Conservation (phyloP, 2,797 vertebrate genomes). For the Sylvia borin region DNA sequence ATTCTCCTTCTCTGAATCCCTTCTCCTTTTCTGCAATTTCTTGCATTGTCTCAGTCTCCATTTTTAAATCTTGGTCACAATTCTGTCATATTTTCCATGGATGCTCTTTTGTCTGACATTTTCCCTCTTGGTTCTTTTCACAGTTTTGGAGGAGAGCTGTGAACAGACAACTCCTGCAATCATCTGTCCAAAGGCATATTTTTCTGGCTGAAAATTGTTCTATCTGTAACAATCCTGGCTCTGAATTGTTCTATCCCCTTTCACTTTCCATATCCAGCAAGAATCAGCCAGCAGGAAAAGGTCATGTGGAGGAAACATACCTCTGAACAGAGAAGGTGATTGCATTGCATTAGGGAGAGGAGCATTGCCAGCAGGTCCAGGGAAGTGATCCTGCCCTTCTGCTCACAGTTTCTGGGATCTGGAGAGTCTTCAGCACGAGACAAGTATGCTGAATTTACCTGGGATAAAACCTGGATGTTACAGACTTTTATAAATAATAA, state of each 20-base stretch:
- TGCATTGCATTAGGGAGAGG: not conserved
- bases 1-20: not conserved
- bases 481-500: not conserved
- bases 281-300: not conserved
- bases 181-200: not conserved
- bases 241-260: not conserved
- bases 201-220: not conserved
- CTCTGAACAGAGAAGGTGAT: not conserved
- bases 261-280: not conserved
- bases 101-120: not conserved
- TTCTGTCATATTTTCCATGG: not conserved
- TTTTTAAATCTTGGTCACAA: not conserved
- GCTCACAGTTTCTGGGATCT: not conserved
- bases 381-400: not conserved
- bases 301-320: not conserved
- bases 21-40: not conserved
- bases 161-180: not conserved
- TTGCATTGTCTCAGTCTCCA: not conserved
- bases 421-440: not conserved
- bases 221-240: not conserved
- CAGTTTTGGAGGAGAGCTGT: not conserved
- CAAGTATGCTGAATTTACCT: not conserved
- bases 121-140: not conserved
- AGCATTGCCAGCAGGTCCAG: rapidly evolving
- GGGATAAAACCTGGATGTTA: not conserved